Conservation (phyloP, 2,888 invertebrate genomes). For the Tenthredo livida region DNA sequence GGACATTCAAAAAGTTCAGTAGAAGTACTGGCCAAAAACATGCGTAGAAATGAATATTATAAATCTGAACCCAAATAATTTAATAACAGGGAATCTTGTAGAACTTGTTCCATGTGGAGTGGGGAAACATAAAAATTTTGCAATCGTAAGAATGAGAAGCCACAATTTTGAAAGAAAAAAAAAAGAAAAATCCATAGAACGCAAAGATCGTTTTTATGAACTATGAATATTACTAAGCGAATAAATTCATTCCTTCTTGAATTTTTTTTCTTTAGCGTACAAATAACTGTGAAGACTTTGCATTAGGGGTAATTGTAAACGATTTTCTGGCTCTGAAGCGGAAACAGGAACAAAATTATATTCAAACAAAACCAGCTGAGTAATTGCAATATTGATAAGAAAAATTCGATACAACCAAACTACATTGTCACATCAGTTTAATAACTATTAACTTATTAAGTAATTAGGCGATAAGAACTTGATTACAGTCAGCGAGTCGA, state of each 20-base stretch:
- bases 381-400: not conserved
- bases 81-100: too few species aligned
- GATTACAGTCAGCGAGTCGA: not conserved
- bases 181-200: too few species aligned
- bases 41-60: not conserved
- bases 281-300: not conserved
- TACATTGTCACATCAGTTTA: not conserved
- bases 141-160: too few species aligned
- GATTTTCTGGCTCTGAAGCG: not conserved
- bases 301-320: too few species aligned
- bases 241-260: too few species aligned
- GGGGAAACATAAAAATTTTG: too few species aligned
- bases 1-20: not conserved
- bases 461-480: not conserved
- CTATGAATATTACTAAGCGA: too few species aligned
- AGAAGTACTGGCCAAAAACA: not conserved
- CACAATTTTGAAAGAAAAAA: too few species aligned
- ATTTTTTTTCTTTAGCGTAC: not conserved
- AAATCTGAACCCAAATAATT: not conserved
- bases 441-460: not conserved
- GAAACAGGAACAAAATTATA: not conserved
- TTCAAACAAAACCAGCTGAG: not conserved
- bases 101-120: too few species aligned
- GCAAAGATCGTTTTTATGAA: too few species aligned
- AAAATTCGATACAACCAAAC: not conserved